A percentile compares a stretch with the other conserved stretches of the same genome.
These are phyloP conservation scores for Rhynchomys soricoides DNA, from an alignment of 2,113 vertebrate genomes.

Conservation along the genomic window DNA sequence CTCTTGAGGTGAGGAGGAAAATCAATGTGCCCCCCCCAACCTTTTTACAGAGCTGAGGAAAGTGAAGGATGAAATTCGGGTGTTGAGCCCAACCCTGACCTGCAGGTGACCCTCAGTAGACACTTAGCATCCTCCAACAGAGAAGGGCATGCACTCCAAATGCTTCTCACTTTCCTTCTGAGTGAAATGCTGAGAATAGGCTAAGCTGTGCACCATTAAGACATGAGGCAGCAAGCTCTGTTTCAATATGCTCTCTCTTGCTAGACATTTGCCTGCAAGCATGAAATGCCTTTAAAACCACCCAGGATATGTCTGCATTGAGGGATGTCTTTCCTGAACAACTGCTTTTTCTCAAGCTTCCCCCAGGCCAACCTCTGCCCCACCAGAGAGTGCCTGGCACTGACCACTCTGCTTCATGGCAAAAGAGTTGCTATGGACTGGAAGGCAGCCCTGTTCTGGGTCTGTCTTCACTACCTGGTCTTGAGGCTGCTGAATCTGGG, in stretches of 20 bases:
- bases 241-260: neutral
- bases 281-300: neutral
- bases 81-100: neutral
- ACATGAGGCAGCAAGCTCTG: neutral
- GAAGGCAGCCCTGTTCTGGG: neutral
- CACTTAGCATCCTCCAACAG: neutral
- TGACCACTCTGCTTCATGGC: neutral
- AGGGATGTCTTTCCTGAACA: no score
- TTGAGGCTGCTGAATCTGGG: neutral
- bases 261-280: conserved; percentile 17
- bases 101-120: accelerated
- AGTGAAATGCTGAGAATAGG: neutral
- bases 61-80: neutral
- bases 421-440: neutral
- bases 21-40: neutral
- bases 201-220: neutral
- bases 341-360: neutral
- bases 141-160: neutral
- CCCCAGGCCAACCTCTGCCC: neutral
- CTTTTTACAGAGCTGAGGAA: neutral
- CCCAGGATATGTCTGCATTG: neutral
- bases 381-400: neutral
- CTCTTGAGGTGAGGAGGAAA: neutral
- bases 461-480: neutral
- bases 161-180: neutral